phyloP scores from a whole-genome alignment of 1,140 invertebrate genomes.

The Drosophila sturtevanti region DNA sequence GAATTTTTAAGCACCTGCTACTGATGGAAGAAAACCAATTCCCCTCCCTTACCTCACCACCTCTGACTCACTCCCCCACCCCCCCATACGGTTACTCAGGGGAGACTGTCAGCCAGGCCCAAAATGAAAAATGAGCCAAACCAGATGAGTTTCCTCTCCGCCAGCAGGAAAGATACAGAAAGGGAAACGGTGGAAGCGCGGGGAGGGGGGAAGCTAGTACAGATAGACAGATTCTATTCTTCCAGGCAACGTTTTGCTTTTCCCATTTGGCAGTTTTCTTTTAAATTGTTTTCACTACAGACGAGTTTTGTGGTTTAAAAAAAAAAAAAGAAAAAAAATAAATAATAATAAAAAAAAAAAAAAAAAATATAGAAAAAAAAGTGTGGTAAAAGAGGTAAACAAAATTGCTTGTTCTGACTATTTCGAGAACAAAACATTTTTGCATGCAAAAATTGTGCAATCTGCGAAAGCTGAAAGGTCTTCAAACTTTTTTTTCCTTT shows the following conservation, averaged over 20 bases:
- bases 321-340: too few species aligned
- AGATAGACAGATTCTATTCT: constrained; percentile 1
- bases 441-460: constrained; percentile 32
- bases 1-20: constrained; percentile 67
- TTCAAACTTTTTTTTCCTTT: too few species aligned
- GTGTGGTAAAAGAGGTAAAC: too few species aligned
- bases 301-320: constrained; percentile 37
- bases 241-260: background rate
- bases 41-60: background rate
- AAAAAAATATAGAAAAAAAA: too few species aligned
- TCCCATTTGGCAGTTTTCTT: constrained; percentile 11
- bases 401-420: too few species aligned
- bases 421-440: constrained; percentile 23
- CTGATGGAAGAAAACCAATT: constrained; percentile 12
- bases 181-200: background rate
- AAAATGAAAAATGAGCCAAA: constrained; percentile 63
- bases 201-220: background rate
- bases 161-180: background rate
- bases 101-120: constrained; percentile 57
- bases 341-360: too few species aligned
- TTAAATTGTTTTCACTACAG: constrained; percentile 53
- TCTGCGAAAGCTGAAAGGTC: constrained; percentile 6
- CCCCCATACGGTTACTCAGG: constrained; percentile 32
- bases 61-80: too few species aligned
- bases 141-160: constrained; percentile 5